Percentiles rank a stretch among this genome's conserved stretches.
Conservation (phyloP, 2,113 vertebrate genomes). For the Polyodon spathula region DNA sequence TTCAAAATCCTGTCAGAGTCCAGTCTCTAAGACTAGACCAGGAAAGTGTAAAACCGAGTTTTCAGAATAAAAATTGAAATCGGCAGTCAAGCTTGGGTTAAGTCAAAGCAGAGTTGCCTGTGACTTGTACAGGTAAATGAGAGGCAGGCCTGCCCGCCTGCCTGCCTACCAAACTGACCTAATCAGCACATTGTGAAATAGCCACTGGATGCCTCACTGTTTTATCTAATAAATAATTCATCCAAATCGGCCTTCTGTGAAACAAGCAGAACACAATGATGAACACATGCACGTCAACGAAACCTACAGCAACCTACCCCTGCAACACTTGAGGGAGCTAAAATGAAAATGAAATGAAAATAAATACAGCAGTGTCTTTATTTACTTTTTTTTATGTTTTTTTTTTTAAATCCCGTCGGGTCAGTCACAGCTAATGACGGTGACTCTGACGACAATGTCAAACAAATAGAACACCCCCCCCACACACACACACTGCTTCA, state of each 20-base stretch:
- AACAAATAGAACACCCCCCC: conserved; percentile 63
- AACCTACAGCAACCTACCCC: conserved; percentile 13
- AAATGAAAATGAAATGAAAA: too few species aligned
- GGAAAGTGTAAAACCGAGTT: too few species aligned
- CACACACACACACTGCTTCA: conserved; percentile 66
- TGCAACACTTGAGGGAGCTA: conserved; percentile 16
- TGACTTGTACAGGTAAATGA: too few species aligned
- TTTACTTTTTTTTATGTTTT: too few species aligned
- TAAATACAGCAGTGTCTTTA: conserved; percentile 9
- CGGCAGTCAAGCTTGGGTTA: too few species aligned
- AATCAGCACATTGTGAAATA: conserved; percentile 62
- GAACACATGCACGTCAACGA: conserved; percentile 24
- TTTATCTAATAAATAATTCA: conserved; percentile 59
- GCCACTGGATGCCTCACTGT: conserved; percentile 30
- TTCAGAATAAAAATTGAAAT: too few species aligned
- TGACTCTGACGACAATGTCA: conserved; percentile 63
- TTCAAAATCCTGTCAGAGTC: too few species aligned
- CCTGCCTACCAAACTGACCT: conserved; percentile 48
- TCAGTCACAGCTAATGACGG: conserved; percentile 38
- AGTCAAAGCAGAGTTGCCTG: too few species aligned
- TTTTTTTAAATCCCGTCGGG: conserved; percentile 7
- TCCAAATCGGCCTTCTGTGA: conserved; percentile 25
- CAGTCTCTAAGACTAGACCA: too few species aligned
- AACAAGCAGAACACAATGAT: conserved; percentile 34
- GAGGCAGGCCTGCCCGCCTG: too few species aligned